Conservation (phyloP, 2,797 vertebrate species). For the Vespertilio murinus region DNA sequence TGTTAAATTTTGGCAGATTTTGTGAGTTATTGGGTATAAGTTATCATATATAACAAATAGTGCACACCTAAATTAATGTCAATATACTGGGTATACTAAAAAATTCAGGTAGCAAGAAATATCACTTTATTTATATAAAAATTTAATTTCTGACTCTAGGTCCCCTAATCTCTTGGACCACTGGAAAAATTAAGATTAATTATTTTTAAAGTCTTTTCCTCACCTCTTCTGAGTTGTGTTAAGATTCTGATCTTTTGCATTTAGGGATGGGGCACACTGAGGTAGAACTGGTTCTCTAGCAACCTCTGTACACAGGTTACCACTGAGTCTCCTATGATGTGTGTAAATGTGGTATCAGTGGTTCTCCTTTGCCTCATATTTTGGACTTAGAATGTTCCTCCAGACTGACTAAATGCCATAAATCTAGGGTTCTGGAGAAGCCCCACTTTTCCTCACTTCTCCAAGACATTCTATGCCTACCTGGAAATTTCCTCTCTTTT, state of each 20-base stretch:
- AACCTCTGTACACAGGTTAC: background rate
- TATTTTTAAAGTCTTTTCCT: background rate
- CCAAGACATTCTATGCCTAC: background rate
- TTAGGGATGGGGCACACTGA: background rate
- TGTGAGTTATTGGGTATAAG: background rate
- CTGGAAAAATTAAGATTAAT: background rate
- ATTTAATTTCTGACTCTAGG: background rate
- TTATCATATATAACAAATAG: background rate
- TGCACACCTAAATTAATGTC: background rate
- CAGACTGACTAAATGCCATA: background rate
- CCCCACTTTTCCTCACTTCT: background rate
- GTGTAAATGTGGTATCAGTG: background rate
- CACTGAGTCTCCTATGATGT: background rate
- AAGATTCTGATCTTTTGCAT: background rate
- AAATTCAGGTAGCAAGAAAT: background rate
- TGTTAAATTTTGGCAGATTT: background rate
- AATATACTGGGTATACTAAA: background rate
- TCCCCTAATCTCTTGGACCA: background rate
- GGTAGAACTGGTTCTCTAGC: background rate
- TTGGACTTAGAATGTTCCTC: background rate
- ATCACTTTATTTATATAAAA: background rate
- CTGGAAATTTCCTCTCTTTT: background rate
- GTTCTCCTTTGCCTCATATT: background rate
- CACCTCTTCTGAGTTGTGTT: background rate
- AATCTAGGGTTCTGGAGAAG: background rate